A percentile compares a stretch with the other conserved stretches of the same genome.
phyloP scores from a whole-genome alignment of 2,113 vertebrate genomes.

The Accipiter cooperii region DNA sequence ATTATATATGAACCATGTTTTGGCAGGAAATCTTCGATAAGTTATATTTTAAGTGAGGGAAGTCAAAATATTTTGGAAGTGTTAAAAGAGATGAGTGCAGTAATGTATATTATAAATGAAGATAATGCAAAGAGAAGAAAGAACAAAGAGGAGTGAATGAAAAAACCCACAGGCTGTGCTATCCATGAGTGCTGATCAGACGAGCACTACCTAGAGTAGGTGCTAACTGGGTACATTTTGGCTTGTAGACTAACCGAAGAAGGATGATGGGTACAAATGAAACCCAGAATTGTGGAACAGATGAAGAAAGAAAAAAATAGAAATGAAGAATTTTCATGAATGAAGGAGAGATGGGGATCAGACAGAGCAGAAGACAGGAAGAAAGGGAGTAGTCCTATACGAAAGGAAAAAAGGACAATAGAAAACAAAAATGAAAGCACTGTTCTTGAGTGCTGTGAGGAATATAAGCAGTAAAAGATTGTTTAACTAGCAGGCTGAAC shows the following conservation, averaged over 20 bases:
- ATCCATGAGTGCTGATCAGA: background rate
- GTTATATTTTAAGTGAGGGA: background rate
- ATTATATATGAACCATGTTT: background rate
- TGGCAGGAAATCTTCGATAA: background rate
- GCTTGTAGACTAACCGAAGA: background rate
- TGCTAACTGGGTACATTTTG: background rate
- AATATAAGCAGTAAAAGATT: background rate
- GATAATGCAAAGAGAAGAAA: background rate
- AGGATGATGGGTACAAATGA: background rate
- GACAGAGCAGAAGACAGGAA: background rate
- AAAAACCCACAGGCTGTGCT: background rate
- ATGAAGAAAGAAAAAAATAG: background rate
- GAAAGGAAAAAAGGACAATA: background rate
- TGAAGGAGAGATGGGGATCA: background rate
- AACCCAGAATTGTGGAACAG: background rate
- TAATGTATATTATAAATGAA: background rate
- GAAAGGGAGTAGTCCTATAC: background rate
- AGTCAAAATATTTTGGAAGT: conserved; percentile 42
- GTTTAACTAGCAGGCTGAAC: background rate
- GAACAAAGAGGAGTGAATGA: background rate
- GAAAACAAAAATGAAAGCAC: background rate
- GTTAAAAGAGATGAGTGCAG: background rate
- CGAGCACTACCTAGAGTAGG: background rate
- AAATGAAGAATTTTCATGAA: background rate
- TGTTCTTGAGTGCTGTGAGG: background rate